Percentiles rank a stretch among this genome's conserved stretches.
Evolutionary conservation across 2,888 invertebrate genomes (phyloP).

Genomic region (Protula sp.): DNA sequence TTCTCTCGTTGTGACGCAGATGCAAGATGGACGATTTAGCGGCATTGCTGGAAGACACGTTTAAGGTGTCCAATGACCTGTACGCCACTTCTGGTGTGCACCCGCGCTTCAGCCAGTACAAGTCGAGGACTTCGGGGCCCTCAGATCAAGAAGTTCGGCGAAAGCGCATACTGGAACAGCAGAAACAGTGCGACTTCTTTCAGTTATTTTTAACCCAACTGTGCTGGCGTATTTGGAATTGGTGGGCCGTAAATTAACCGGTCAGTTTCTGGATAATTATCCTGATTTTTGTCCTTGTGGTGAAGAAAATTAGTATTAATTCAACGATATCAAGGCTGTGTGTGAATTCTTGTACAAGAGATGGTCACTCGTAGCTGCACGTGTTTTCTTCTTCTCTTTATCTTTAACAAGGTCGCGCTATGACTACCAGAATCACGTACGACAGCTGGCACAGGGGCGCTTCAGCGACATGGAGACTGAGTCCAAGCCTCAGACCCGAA

Average conservation of each 20-base stretch:
- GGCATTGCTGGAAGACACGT: constrained; percentile 34
- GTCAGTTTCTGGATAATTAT: no score
- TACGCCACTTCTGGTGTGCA: constrained; percentile 43
- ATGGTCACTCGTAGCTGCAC: no score
- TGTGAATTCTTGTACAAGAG: no score
- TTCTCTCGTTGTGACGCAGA: neutral
- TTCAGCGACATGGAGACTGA: constrained; percentile 32
- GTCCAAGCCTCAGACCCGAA: no score
- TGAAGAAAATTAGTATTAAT: constrained; percentile 60
- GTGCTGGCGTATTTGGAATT: no score
- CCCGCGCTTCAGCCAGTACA: constrained; percentile 46
- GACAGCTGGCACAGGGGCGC: constrained; percentile 34
- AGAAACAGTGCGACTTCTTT: no score
- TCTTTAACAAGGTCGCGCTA: constrained; percentile 37
- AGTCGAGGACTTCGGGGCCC: constrained; percentile 43
- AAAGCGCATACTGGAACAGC: no score
- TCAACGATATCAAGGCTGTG: no score
- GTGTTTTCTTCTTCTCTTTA: no score
- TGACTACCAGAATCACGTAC: constrained; percentile 38
- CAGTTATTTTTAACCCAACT: no score
- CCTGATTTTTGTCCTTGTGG: no score
- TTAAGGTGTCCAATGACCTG: constrained; percentile 35
- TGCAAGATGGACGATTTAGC: constrained; percentile 41
- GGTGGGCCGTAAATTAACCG: no score
- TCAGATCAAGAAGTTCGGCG: constrained; percentile 60